These are phyloP conservation scores for Tortricodes alternella DNA, from an alignment of 2,888 invertebrate species.

Conservation along the genomic window DNA sequence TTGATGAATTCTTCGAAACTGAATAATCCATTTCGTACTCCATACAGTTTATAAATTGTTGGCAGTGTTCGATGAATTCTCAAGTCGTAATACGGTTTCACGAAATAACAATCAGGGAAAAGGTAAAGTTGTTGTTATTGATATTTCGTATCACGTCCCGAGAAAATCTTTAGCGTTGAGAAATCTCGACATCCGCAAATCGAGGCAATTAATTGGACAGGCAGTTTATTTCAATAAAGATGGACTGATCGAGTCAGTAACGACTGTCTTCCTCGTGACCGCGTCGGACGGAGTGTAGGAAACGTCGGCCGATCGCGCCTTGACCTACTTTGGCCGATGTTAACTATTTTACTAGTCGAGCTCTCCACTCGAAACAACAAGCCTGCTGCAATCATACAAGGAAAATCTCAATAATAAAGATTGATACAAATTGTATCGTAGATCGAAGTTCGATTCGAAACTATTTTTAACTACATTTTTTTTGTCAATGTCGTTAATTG, in stretches of 20 bases:
- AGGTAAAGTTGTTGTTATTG: neutral
- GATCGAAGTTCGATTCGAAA: too few relatives aligned
- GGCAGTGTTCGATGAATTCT: neutral
- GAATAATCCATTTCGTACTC: conserved; percentile 1
- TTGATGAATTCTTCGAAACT: conserved; percentile 8
- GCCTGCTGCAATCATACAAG: conserved; percentile 8
- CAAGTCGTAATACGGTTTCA: neutral
- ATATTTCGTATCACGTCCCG: neutral
- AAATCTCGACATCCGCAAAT: conserved; percentile 21
- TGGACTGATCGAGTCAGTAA: conserved; percentile 55
- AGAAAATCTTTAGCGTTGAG: neutral
- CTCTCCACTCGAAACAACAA: conserved; percentile 18
- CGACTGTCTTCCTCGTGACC: conserved; percentile 67
- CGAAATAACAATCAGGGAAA: neutral
- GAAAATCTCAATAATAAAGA: neutral
- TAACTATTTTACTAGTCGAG: conserved; percentile 33
- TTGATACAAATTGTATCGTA: too few relatives aligned
- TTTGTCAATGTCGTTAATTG: too few relatives aligned
- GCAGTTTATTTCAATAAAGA: conserved; percentile 49
- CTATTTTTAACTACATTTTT: too few relatives aligned
- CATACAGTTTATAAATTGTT: neutral
- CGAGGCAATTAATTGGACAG: conserved; percentile 21
- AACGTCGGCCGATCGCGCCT: conserved; percentile 66
- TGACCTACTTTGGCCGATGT: conserved; percentile 65
- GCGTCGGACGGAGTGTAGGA: conserved; percentile 58